Evolutionary conservation across 2,888 invertebrate species (phyloP).

Genomic region (Hecatera dysodea): DNA sequence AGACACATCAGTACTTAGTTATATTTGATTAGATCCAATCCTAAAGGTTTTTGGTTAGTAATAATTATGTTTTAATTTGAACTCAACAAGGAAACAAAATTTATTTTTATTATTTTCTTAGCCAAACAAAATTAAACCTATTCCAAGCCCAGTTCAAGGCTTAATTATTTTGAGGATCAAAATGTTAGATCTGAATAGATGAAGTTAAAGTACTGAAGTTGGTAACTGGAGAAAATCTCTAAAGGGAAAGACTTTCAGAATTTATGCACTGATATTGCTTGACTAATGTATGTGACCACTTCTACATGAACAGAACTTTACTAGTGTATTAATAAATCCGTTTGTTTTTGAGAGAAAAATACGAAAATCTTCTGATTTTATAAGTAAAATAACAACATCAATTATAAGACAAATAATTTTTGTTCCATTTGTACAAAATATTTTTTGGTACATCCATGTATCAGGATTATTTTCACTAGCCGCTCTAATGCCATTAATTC

Average conservation of each 20-base stretch:
- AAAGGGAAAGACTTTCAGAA: neutral
- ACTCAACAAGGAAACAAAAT: neutral
- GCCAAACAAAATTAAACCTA: neutral
- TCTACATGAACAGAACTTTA: conserved; percentile 6
- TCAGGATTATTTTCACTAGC: conserved; percentile 4
- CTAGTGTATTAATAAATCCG: conserved; percentile 4
- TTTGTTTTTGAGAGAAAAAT: conserved; percentile 1
- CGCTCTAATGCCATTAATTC: neutral
- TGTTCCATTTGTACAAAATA: neutral
- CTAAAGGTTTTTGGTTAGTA: conserved; percentile 29
- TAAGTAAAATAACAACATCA: neutral
- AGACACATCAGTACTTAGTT: conserved; percentile 2
- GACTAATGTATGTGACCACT: neutral
- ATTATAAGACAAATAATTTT: neutral
- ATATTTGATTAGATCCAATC: neutral
- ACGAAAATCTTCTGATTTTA: neutral
- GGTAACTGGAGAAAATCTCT: neutral
- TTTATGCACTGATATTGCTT: neutral
- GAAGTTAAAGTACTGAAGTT: neutral
- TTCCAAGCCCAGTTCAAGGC: neutral
- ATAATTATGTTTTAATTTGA: conserved; percentile 5
- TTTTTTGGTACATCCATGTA: neutral
- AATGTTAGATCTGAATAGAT: neutral
- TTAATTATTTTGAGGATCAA: conserved; percentile 8
- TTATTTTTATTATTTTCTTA: conserved; percentile 24